Conservation (phyloP, 2,888 invertebrate genomes). For the Cotesia congregata region DNA sequence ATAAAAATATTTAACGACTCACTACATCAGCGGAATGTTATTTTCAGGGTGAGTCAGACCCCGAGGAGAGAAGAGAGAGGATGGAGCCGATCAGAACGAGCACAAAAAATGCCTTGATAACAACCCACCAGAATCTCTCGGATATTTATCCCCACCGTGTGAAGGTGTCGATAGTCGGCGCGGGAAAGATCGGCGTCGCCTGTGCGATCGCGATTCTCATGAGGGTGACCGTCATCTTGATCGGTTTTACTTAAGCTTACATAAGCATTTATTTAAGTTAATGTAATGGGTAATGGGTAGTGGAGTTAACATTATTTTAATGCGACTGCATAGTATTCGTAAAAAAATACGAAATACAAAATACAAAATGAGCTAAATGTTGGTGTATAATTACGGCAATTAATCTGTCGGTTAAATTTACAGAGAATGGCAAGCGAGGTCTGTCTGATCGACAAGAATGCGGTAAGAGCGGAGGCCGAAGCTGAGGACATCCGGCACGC, state of each 20-base stretch:
- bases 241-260: not conserved
- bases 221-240: slow-evolving; percentile 64
- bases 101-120: slow-evolving; percentile 63
- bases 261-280: not conserved
- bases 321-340: not conserved
- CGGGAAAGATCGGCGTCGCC: slow-evolving; percentile 74
- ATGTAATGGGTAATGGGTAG: too few relatives aligned
- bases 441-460: slow-evolving; percentile 72
- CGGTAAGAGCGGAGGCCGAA: slow-evolving; percentile 73
- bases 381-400: slow-evolving; percentile 33
- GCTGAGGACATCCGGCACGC: slow-evolving; percentile 75
- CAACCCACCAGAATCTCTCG: slow-evolving; percentile 56
- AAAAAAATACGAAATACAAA: not conserved
- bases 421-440: slow-evolving; percentile 73
- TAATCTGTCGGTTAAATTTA: slow-evolving; percentile 44
- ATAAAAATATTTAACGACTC: too few relatives aligned
- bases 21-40: not conserved
- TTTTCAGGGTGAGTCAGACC: slow-evolving; percentile 20
- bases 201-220: slow-evolving; percentile 73
- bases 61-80: not conserved
- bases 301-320: slow-evolving; percentile 2
- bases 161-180: slow-evolving; percentile 61
- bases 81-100: slow-evolving; percentile 50
- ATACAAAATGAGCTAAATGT: slow-evolving; percentile 14
- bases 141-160: slow-evolving; percentile 59